Percentiles rank a stretch among this genome's conserved stretches.
These are phyloP conservation scores for Drosophila seguyi DNA, from an alignment of 1,140 invertebrate genomes.

Conservation along the genomic window DNA sequence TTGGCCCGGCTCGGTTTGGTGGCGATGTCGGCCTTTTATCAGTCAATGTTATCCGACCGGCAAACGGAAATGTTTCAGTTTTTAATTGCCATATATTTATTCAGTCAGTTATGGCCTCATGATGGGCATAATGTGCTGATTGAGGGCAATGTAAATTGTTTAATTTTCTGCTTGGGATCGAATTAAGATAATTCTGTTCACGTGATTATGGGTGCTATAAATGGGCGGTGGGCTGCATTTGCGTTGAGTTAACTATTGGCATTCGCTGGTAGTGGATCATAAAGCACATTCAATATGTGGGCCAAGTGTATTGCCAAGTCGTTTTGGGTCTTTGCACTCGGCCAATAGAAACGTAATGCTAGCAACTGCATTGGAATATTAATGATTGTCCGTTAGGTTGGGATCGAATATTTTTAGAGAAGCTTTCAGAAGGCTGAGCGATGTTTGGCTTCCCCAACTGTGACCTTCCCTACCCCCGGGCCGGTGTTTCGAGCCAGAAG, in stretches of 20 bases:
- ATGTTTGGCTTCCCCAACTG: neutral
- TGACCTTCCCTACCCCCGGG: constrained; percentile 11
- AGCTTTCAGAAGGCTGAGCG: constrained; percentile 6
- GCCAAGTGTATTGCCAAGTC: constrained; percentile 26
- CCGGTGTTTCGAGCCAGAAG: neutral
- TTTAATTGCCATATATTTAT: constrained; percentile 46
- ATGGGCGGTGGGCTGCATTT: neutral
- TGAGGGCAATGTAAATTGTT: constrained; percentile 8
- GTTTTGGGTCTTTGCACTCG: constrained; percentile 5
- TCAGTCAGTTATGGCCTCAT: constrained; percentile 8
- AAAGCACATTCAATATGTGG: neutral
- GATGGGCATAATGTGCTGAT: constrained; percentile 30
- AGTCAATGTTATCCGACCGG: constrained; percentile 69
- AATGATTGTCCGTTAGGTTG: neutral
- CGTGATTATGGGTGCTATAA: constrained; percentile 17
- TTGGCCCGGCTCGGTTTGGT: constrained; percentile 16
- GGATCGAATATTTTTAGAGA: constrained; percentile 2
- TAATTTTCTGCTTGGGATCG: constrained; percentile 8
- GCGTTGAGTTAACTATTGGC: neutral
- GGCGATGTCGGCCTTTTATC: constrained; percentile 52
- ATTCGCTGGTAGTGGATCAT: neutral
- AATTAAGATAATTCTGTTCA: neutral
- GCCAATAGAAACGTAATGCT: constrained; percentile 28
- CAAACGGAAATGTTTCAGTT: constrained; percentile 67
- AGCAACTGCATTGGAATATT: constrained; percentile 21